phyloP scores from a whole-genome alignment of 2,113 vertebrate genomes.

The Halichoeres trimaculatus region DNA sequence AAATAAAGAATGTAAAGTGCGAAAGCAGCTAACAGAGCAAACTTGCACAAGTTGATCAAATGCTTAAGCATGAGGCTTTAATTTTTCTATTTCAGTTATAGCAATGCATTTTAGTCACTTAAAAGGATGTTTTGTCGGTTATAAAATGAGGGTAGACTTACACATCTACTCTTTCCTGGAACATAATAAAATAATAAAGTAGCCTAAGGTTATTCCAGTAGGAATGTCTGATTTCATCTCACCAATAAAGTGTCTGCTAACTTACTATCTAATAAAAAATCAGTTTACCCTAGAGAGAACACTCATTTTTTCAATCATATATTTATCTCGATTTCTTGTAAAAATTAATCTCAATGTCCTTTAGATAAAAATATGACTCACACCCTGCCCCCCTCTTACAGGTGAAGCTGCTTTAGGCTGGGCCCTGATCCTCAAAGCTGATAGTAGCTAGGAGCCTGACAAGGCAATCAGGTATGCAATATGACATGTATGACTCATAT shows the following conservation, averaged over 20 bases:
- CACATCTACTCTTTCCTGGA: no score
- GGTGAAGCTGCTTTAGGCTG: conserved; percentile 8
- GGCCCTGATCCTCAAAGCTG: conserved; percentile 6
- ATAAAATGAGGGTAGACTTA: no score
- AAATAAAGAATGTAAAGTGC: neutral
- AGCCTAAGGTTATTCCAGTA: no score
- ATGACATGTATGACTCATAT: neutral
- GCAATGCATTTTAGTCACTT: no score
- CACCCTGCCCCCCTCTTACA: conserved; percentile 13
- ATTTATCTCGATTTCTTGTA: neutral
- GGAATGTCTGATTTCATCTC: neutral
- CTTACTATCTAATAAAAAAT: neutral
- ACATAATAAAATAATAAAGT: no score
- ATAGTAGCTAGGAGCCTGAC: neutral
- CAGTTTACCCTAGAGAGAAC: no score
- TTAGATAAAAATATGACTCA: neutral
- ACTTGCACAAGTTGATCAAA: neutral
- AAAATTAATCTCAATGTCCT: neutral
- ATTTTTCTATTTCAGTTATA: no score
- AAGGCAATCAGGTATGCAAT: conserved; percentile 39
- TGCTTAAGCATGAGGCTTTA: no score
- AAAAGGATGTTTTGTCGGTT: no score
- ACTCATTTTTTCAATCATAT: neutral
- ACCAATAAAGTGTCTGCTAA: neutral
- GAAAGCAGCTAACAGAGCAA: neutral